Conservation (phyloP, 1,140 invertebrate genomes). For the Drosophila yakuba region DNA sequence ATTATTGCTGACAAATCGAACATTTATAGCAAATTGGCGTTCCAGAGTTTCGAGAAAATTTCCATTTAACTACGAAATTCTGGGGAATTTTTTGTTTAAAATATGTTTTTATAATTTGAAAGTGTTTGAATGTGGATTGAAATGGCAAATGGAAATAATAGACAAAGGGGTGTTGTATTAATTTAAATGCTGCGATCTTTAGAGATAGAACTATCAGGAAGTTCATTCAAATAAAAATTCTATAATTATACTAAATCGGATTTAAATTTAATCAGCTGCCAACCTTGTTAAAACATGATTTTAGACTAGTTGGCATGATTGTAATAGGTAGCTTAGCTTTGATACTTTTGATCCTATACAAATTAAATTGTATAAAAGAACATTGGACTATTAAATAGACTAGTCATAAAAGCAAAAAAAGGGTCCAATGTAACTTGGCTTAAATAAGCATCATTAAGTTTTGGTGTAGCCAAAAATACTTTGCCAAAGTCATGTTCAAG, state of each 20-base stretch:
- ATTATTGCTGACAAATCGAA: slow-evolving; percentile 47
- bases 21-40: slow-evolving; percentile 24
- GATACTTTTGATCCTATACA: too few species aligned
- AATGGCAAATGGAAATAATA: background rate
- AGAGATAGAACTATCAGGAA: background rate
- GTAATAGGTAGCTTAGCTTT: background rate
- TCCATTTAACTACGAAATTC: slow-evolving; percentile 16
- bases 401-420: background rate
- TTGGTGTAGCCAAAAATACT: background rate
- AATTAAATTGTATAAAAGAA: background rate
- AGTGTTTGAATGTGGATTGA: background rate
- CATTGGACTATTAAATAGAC: too few species aligned
- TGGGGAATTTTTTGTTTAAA: background rate
- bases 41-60: slow-evolving; percentile 19
- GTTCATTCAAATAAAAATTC: background rate
- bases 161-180: too few species aligned
- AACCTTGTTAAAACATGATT: background rate
- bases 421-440: background rate
- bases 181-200: too few species aligned
- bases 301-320: too few species aligned
- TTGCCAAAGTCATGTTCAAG: slow-evolving; percentile 52
- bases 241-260: background rate
- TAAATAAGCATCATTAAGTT: background rate
- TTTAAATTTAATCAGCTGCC: background rate
- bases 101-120: background rate